phyloP scores from a whole-genome alignment of 1,140 invertebrate genomes.

The Drosophila elegans region DNA sequence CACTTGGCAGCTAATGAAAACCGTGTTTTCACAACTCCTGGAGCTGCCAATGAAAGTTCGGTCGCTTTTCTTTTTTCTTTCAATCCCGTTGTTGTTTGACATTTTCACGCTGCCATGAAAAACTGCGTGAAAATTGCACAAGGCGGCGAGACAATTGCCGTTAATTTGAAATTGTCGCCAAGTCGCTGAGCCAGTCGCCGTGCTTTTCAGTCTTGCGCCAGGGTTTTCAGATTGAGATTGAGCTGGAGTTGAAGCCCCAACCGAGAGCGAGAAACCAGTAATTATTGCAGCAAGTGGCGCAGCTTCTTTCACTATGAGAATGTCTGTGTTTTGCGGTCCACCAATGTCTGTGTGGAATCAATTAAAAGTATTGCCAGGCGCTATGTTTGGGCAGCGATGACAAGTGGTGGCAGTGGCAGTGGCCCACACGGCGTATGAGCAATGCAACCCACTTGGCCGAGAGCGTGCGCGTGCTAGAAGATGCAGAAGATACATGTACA shows the following conservation, averaged over 20 bases:
- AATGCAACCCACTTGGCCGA: slow-evolving; percentile 69
- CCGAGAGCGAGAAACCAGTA: slow-evolving; percentile 63
- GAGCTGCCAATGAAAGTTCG: slow-evolving; percentile 21
- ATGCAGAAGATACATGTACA: not conserved
- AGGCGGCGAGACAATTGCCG: slow-evolving; percentile 78
- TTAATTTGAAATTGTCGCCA: slow-evolving; percentile 82
- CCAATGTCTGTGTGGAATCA: slow-evolving; percentile 62
- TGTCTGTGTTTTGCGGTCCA: slow-evolving; percentile 24
- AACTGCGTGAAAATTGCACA: slow-evolving; percentile 80
- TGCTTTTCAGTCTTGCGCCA: slow-evolving; percentile 1
- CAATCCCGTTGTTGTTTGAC: slow-evolving; percentile 41
- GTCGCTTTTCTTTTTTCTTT: slow-evolving; percentile 49
- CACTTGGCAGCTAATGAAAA: slow-evolving; percentile 13
- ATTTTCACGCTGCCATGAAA: slow-evolving; percentile 67
- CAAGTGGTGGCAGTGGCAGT: slow-evolving; percentile 26
- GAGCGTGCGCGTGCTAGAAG: slow-evolving; percentile 53
- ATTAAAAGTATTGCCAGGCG: slow-evolving; percentile 77
- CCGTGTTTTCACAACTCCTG: slow-evolving; percentile 6
- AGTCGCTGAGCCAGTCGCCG: slow-evolving; percentile 34
- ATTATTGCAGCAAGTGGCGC: slow-evolving; percentile 72
- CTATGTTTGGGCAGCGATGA: slow-evolving; percentile 79
- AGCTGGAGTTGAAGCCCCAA: not conserved
- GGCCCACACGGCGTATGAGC: slow-evolving; percentile 51
- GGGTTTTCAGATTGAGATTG: slow-evolving; percentile 19
- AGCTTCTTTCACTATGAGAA: slow-evolving; percentile 75